These are phyloP conservation scores for Chlamydotis undulata DNA, from an alignment of 2,113 vertebrate species.

Conservation along the genomic window DNA sequence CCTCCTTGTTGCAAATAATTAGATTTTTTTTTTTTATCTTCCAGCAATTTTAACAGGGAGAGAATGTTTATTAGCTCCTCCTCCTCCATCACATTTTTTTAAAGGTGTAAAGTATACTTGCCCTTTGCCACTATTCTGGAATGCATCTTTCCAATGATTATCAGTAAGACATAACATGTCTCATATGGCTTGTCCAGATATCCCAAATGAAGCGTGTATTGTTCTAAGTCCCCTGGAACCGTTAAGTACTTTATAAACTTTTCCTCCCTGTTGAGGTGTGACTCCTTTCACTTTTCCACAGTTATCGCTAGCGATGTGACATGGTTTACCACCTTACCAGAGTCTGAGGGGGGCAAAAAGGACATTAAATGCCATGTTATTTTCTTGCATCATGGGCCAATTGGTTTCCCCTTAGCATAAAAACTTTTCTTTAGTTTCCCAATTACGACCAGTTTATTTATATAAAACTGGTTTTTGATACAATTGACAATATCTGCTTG, in stretches of 20 bases:
- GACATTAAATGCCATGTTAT: fast-evolving
- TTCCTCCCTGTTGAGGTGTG: too few species aligned
- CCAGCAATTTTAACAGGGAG: background rate
- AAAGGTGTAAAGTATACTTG: background rate
- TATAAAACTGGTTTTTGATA: background rate
- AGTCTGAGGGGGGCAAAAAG: background rate
- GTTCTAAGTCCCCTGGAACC: background rate
- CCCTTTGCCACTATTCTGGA: background rate
- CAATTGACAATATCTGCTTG: background rate
- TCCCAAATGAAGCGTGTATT: background rate
- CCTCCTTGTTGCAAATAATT: background rate
- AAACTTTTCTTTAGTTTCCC: background rate
- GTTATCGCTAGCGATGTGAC: background rate
- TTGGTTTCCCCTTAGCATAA: background rate
- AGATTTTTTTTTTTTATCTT: background rate
- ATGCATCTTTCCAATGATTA: background rate
- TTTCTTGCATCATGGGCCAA: background rate
- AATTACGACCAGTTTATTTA: background rate
- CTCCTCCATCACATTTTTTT: background rate
- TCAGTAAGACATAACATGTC: background rate
- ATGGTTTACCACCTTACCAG: background rate
- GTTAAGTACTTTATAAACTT: background rate
- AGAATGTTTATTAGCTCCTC: background rate
- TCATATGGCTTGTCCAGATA: background rate
- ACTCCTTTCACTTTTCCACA: background rate